phyloP scores from a whole-genome alignment of 2,797 vertebrate species.

The Sebastiscus tertius region DNA sequence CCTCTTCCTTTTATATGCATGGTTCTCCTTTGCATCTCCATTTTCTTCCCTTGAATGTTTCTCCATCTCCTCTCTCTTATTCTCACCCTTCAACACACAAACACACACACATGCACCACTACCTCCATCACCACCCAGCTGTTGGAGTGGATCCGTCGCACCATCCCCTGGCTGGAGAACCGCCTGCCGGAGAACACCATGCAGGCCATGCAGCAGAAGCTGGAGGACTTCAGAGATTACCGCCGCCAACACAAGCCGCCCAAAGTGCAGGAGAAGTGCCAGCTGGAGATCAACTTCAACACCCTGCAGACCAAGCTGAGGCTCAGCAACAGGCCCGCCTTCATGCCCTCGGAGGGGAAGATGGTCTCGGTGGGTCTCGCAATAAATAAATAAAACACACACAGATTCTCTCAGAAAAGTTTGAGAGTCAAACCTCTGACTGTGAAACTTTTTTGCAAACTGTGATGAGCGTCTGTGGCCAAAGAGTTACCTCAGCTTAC shows the following conservation, averaged over 20 bases:
- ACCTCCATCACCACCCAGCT: conserved; percentile 78
- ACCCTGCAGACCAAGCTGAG: conserved; percentile 98
- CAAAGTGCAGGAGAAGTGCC: conserved; percentile 99
- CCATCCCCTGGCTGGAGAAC: conserved; percentile 98
- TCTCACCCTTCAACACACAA: conserved; percentile 7
- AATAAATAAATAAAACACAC: neutral
- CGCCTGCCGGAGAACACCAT: conserved; percentile 96
- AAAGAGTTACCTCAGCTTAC: neutral
- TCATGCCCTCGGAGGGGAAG: conserved; percentile 98
- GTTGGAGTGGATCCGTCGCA: conserved; percentile 97
- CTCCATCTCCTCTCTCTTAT: neutral
- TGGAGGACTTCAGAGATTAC: conserved; percentile 98
- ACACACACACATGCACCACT: conserved; percentile 8
- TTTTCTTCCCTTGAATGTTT: conserved; percentile 29
- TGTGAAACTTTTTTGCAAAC: no score
- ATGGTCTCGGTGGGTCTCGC: conserved; percentile 93
- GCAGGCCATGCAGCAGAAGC: conserved; percentile 99
- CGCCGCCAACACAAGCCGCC: conserved; percentile 96
- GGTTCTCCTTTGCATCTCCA: conserved; percentile 15
- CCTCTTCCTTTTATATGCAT: conserved; percentile 16
- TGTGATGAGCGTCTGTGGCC: neutral
- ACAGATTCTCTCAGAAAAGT: neutral
- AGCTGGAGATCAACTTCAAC: conserved; percentile 99
- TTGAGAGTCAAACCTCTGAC: neutral
- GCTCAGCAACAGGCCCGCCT: conserved; percentile 97